Percentiles rank a stretch among this genome's conserved stretches.
These are phyloP conservation scores for Corythornis vintsioides DNA, from an alignment of 2,113 vertebrate species.

Conservation along the genomic window DNA sequence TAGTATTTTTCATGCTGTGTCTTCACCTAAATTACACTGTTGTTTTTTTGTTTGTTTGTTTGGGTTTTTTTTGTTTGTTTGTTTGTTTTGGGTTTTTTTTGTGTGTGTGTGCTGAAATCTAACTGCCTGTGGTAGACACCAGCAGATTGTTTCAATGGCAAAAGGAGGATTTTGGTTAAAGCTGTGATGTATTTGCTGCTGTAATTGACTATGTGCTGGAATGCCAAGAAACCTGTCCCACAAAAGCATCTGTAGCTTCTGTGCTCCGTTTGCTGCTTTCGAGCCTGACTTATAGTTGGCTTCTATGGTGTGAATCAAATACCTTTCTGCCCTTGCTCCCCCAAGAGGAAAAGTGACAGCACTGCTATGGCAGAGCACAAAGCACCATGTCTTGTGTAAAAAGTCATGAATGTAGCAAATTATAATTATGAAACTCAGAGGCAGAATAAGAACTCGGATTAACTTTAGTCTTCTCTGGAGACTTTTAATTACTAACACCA, in stretches of 20 bases:
- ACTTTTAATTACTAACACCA: constrained; percentile 28
- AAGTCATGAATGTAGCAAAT: neutral
- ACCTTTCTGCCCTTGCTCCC: neutral
- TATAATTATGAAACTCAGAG: constrained; percentile 47
- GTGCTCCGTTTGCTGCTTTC: neutral
- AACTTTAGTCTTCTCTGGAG: constrained; percentile 31
- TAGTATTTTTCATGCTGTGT: neutral
- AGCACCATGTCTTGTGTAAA: neutral
- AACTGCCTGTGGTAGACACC: neutral
- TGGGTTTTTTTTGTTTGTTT: too few species aligned
- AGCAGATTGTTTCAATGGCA: constrained; percentile 14
- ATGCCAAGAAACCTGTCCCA: constrained; percentile 9
- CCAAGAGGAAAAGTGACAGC: neutral
- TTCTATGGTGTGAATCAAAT: neutral
- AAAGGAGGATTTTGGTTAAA: constrained; percentile 43
- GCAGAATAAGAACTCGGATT: constrained; percentile 45
- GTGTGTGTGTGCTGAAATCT: neutral
- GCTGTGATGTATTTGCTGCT: neutral
- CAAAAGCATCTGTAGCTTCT: neutral
- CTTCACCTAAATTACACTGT: neutral
- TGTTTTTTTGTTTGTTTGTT: neutral
- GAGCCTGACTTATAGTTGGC: neutral
- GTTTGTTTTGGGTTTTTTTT: too few species aligned
- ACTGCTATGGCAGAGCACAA: neutral
- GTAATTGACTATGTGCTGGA: constrained; percentile 14